Conservation (phyloP, 2,888 invertebrate species). For the Dasypogon diadema region DNA sequence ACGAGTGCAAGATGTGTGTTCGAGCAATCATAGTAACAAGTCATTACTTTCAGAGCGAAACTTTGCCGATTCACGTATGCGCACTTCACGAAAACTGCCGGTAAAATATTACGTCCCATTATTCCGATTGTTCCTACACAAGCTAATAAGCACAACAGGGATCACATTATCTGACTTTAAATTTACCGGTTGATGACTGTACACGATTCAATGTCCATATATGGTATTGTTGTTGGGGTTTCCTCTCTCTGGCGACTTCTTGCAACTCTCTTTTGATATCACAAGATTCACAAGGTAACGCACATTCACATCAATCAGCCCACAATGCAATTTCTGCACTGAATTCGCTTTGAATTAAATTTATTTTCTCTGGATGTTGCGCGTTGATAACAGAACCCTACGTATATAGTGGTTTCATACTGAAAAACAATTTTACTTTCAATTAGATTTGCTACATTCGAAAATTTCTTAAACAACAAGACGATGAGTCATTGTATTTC, state of each 20-base stretch:
- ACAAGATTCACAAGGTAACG: no score
- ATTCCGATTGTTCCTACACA: slow-evolving; percentile 9
- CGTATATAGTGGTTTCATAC: no score
- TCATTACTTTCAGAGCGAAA: neutral
- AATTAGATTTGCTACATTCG: slow-evolving; percentile 9
- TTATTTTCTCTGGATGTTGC: neutral
- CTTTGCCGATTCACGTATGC: slow-evolving; percentile 24
- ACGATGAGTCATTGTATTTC: slow-evolving; percentile 12
- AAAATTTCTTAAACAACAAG: neutral
- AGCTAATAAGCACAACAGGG: slow-evolving; percentile 24
- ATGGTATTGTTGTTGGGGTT: slow-evolving; percentile 55
- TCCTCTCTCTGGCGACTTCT: slow-evolving; percentile 21
- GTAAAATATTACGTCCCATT: slow-evolving; percentile 45
- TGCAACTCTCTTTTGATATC: slow-evolving; percentile 15
- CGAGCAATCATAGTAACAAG: no score
- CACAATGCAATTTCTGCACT: neutral
- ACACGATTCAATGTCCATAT: slow-evolving; percentile 55
- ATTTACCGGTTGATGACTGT: slow-evolving; percentile 55
- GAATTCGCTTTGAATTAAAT: neutral
- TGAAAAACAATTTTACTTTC: slow-evolving; percentile 26
- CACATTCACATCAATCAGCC: neutral
- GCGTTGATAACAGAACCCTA: no score
- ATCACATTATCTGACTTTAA: neutral
- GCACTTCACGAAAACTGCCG: slow-evolving; percentile 46
- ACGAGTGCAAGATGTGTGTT: no score